Evolutionary conservation across 2,888 invertebrate genomes (phyloP).

Genomic region (Peribatodes rhomboidaria): DNA sequence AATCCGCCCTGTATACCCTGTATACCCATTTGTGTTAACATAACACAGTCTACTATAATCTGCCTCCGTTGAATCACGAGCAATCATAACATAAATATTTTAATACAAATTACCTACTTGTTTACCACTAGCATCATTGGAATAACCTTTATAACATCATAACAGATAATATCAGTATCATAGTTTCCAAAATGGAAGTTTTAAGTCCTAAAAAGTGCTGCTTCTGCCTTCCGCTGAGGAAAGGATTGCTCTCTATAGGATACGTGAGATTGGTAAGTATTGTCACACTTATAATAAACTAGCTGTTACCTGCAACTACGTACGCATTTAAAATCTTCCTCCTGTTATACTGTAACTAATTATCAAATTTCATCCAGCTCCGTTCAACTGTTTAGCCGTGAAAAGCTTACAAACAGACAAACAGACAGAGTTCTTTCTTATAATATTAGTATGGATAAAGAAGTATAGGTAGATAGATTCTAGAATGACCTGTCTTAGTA

Average conservation of each 20-base stretch:
- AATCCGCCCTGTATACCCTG: not conserved
- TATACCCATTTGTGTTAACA: not conserved
- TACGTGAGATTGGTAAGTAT: constrained; percentile 43
- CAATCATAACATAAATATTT: not conserved
- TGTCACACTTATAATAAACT: no score
- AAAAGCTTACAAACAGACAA: no score
- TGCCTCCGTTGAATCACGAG: not conserved
- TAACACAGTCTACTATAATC: not conserved
- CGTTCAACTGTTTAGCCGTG: no score
- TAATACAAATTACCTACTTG: not conserved
- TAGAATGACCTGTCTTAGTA: no score
- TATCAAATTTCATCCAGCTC: no score
- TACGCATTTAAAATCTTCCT: no score
- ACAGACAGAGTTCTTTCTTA: no score
- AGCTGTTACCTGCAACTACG: no score
- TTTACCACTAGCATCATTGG: not conserved
- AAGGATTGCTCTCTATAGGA: constrained; percentile 38
- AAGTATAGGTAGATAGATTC: no score
- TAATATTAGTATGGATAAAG: no score
- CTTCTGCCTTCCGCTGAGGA: constrained; percentile 40
- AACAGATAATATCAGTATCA: not conserved
- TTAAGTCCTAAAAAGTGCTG: constrained; percentile 33
- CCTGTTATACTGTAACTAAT: no score
- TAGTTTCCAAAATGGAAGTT: not conserved
- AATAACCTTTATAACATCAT: not conserved